Percentiles rank a stretch among this genome's conserved stretches.
phyloP scores from a whole-genome alignment of 2,797 vertebrate genomes.

The Typhlichthys eigenmanni region DNA sequence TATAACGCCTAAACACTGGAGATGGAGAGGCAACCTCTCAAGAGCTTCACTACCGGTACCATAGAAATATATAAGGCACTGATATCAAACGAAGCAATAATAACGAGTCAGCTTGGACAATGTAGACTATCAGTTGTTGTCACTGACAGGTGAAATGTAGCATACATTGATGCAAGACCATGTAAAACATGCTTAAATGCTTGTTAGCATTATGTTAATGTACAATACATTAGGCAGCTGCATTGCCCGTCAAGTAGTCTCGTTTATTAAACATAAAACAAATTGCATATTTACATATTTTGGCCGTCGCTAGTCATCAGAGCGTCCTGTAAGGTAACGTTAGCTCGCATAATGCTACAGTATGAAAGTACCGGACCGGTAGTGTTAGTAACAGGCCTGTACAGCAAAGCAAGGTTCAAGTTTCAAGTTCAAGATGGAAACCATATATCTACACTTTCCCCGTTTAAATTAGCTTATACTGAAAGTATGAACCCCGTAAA shows the following conservation, averaged over 20 bases:
- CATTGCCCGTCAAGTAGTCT: no score
- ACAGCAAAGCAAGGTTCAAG: background rate
- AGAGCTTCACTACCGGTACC: background rate
- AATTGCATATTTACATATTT: no score
- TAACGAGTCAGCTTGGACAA: background rate
- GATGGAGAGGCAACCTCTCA: no score
- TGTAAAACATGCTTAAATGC: slow-evolving; percentile 9
- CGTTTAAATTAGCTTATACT: background rate
- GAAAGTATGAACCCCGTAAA: background rate
- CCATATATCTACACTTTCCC: fast-evolving
- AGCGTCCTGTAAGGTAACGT: background rate
- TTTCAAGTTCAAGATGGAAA: background rate
- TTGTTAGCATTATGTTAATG: background rate
- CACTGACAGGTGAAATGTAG: slow-evolving; percentile 21
- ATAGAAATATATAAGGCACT: no score
- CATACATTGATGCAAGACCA: slow-evolving; percentile 53
- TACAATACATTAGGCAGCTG: background rate
- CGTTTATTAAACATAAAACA: no score
- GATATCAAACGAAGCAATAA: background rate
- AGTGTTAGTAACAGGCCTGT: slow-evolving; percentile 25
- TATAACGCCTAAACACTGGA: no score
- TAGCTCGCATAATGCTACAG: slow-evolving; percentile 17
- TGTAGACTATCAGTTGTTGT: slow-evolving; percentile 26
- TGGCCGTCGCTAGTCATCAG: background rate
- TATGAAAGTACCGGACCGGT: background rate